Conservation (phyloP, 2,797 vertebrate species). For the Carcharodon carcharias region DNA sequence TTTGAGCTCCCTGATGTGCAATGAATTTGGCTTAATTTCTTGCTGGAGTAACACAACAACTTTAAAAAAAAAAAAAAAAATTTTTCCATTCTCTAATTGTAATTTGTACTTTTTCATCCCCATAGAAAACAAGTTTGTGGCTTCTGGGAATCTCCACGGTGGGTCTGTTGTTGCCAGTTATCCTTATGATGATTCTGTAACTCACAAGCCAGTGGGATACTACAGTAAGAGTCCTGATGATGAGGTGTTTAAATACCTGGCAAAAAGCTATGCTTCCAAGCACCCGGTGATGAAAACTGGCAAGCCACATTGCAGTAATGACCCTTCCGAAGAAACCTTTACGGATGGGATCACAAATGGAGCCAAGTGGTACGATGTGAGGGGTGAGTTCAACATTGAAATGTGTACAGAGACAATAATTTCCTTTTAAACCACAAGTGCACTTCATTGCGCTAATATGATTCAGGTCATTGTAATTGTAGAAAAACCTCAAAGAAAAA, state of each 20-base stretch:
- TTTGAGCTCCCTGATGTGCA: background rate
- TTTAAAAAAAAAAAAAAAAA: background rate
- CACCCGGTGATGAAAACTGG: conserved; percentile 89
- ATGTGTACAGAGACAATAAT: background rate
- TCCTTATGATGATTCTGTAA: conserved; percentile 83
- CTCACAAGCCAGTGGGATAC: conserved; percentile 57
- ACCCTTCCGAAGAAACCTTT: conserved; percentile 63
- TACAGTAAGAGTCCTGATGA: conserved; percentile 88
- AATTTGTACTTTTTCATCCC: background rate
- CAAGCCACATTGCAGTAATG: conserved; percentile 66
- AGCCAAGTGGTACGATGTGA: conserved; percentile 86
- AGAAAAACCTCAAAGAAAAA: background rate
- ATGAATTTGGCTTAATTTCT: background rate
- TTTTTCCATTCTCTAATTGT: conserved; percentile 35
- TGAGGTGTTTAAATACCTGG: conserved; percentile 76
- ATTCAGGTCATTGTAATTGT: background rate
- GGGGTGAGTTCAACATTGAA: conserved; percentile 62
- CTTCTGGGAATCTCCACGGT: conserved; percentile 90
- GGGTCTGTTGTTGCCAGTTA: conserved; percentile 95
- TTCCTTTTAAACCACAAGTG: background rate
- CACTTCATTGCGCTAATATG: background rate
- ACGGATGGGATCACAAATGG: conserved; percentile 89
- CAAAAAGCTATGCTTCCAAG: conserved; percentile 74
- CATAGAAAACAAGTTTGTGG: conserved; percentile 70
- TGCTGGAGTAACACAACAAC: no score